phyloP scores from a whole-genome alignment of 2,888 invertebrate species.

The Arctia plantaginis region DNA sequence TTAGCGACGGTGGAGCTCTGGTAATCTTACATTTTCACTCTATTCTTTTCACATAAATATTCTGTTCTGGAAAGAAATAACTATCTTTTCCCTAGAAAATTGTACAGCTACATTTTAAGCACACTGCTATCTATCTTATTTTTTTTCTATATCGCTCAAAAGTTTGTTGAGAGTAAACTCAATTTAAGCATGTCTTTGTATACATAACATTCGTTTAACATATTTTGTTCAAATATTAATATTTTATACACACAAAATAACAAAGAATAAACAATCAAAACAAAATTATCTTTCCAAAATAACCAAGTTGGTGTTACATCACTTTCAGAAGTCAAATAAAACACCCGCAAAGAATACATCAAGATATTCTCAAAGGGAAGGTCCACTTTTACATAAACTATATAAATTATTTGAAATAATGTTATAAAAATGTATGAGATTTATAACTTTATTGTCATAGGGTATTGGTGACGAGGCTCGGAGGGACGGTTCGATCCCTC shows the following conservation, averaged over 20 bases:
- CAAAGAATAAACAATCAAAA: neutral
- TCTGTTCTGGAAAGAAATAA: neutral
- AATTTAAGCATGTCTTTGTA: neutral
- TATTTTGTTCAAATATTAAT: neutral
- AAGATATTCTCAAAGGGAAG: constrained; percentile 34
- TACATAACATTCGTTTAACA: neutral
- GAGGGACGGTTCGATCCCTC: constrained; percentile 48
- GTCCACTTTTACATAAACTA: constrained; percentile 42
- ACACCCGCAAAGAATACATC: constrained; percentile 31
- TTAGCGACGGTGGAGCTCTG: too few relatives aligned
- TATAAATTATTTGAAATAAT: constrained; percentile 69
- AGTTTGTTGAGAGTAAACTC: neutral
- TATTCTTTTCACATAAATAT: too few relatives aligned
- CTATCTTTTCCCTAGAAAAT: neutral
- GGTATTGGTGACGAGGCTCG: constrained; percentile 58
- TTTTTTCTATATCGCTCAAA: neutral
- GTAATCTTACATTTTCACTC: too few relatives aligned
- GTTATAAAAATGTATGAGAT: constrained; percentile 79
- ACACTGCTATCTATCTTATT: neutral
- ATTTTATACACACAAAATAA: neutral
- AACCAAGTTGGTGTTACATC: constrained; percentile 3
- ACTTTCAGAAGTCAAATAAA: constrained; percentile 6
- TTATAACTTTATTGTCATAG: constrained; percentile 69
- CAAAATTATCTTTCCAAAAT: neutral
- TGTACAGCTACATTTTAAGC: neutral